These are phyloP conservation scores for Melitaea cinxia DNA, from an alignment of 1,140 invertebrate genomes.

Conservation along the genomic window DNA sequence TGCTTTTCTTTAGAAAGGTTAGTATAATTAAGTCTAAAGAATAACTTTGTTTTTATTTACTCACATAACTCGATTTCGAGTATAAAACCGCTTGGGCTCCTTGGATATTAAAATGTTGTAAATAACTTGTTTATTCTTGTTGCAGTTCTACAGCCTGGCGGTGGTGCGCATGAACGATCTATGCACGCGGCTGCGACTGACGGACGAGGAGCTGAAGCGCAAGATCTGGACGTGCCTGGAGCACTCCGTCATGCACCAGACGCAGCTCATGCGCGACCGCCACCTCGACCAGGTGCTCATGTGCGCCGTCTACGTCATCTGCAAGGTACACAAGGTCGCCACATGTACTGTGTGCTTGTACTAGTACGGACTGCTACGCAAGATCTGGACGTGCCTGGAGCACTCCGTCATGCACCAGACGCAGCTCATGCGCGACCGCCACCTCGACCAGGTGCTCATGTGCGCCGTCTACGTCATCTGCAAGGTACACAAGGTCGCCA, in stretches of 20 bases:
- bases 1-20: slow-evolving; percentile 90
- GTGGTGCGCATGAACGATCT: slow-evolving; percentile 94
- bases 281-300: slow-evolving; percentile 99
- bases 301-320: slow-evolving; percentile 98
- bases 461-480: slow-evolving; percentile 98
- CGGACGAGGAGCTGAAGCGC: slow-evolving; percentile 88
- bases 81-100: too few relatives aligned
- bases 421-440: slow-evolving; percentile 93
- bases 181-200: slow-evolving; percentile 90
- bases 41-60: too few relatives aligned
- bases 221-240: slow-evolving; percentile 99
- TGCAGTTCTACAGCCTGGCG: slow-evolving; percentile 95
- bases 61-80: too few relatives aligned
- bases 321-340: slow-evolving; percentile 87
- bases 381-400: slow-evolving; percentile 99
- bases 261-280: slow-evolving; percentile 92
- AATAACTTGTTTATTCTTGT: neutral
- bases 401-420: slow-evolving; percentile 93
- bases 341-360: too few relatives aligned
- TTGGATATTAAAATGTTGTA: too few relatives aligned
- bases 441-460: slow-evolving; percentile 99
- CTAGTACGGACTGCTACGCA: slow-evolving; percentile 90
- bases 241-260: slow-evolving; percentile 92
- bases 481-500: slow-evolving; percentile 86
- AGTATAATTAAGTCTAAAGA: too few relatives aligned